phyloP scores from a whole-genome alignment of 1,140 invertebrate genomes.

The Sitophilus oryzae region DNA sequence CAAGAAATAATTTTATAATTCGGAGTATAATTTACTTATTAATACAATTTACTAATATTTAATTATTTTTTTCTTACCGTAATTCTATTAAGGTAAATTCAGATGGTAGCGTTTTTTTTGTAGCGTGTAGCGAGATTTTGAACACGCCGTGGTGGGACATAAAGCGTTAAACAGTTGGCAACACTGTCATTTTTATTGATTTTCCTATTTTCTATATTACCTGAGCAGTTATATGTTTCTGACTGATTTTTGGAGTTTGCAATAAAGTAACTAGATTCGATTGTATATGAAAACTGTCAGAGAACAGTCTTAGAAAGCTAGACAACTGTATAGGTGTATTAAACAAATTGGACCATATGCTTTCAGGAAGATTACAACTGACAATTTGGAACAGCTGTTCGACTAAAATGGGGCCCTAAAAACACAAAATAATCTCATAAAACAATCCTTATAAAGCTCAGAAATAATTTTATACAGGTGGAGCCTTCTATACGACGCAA shows the following conservation, averaged over 20 bases:
- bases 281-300: slow-evolving; percentile 85
- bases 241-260: slow-evolving; percentile 58
- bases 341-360: slow-evolving; percentile 75
- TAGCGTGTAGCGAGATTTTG: no score
- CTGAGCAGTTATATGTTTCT: slow-evolving; percentile 42
- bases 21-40: no score
- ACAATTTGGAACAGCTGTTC: slow-evolving; percentile 80
- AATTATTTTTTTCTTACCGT: no score
- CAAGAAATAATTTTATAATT: background rate
- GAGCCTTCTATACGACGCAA: no score
- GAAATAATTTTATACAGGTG: no score
- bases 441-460: background rate
- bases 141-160: no score
- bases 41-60: no score
- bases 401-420: slow-evolving; percentile 64
- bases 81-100: no score
- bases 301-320: slow-evolving; percentile 84
- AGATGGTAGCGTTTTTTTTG: no score
- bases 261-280: slow-evolving; percentile 79
- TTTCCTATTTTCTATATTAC: no score
- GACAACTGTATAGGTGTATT: slow-evolving; percentile 79
- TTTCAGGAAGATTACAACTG: slow-evolving; percentile 68
- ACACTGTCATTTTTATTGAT: no score
- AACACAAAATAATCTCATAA: slow-evolving; percentile 2
- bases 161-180: no score